Evolutionary conservation across 2,888 invertebrate genomes (phyloP).

Genomic region (Drosophila meridiana): DNA sequence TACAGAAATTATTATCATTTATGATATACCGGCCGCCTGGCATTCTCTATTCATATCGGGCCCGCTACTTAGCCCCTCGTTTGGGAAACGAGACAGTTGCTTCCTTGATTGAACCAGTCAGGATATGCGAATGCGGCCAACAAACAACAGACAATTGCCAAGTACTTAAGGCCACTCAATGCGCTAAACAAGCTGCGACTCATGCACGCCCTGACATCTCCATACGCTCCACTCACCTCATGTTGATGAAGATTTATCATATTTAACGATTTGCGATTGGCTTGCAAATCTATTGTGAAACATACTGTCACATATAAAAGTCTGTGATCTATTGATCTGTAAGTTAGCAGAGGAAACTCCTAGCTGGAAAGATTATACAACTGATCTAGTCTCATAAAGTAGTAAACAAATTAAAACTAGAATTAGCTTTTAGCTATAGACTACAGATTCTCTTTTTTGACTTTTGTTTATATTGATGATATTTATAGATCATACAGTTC

Average conservation of each 20-base stretch:
- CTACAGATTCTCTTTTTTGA: background rate
- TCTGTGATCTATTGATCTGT: background rate
- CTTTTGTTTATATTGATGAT: background rate
- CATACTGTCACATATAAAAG: background rate
- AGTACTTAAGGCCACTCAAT: constrained; percentile 25
- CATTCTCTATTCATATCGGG: constrained; percentile 21
- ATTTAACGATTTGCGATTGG: background rate
- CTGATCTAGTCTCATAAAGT: background rate
- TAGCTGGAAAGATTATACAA: background rate
- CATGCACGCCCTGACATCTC: constrained; percentile 8
- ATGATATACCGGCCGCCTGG: constrained; percentile 50
- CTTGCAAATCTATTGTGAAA: background rate
- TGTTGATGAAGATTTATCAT: background rate
- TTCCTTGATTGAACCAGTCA: constrained; percentile 47
- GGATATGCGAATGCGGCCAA: constrained; percentile 21
- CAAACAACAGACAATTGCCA: constrained; percentile 21
- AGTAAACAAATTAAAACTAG: background rate
- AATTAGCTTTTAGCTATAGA: background rate
- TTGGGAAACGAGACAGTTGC: constrained; percentile 71
- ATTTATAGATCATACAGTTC: background rate
- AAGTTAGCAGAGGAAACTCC: background rate
- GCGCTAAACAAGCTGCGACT: background rate
- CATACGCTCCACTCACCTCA: background rate
- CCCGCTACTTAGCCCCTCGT: constrained; percentile 50
- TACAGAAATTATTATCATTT: constrained; percentile 76